A percentile compares a stretch with the other conserved stretches of the same genome.
Evolutionary conservation across 37 sponge, comb jelly and placozoan genomes (phyloP).

Genomic region (Haliclona indistincta): DNA sequence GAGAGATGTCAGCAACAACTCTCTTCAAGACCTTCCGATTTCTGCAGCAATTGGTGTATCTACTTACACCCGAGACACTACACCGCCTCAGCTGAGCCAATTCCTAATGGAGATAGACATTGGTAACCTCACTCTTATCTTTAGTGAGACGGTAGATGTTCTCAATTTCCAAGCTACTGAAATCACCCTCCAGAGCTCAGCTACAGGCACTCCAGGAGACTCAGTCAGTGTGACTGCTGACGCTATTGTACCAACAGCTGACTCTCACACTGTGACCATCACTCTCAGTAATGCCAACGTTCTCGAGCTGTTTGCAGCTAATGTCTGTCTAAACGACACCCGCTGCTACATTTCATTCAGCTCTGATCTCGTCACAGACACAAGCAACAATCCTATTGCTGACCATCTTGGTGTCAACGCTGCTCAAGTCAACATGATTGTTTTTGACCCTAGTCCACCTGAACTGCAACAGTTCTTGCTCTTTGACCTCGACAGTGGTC

Average conservation of each 20-base stretch:
- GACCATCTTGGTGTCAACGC: constrained; percentile 20
- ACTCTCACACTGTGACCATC: constrained; percentile 39
- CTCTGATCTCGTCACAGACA: constrained; percentile 55
- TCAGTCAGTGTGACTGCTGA: background rate
- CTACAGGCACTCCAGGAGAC: background rate
- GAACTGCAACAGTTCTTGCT: constrained; percentile 31
- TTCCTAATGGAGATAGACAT: constrained; percentile 60
- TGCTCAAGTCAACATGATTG: constrained; percentile 31
- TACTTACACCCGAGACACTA: constrained; percentile 42
- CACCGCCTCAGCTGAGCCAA: constrained; percentile 34
- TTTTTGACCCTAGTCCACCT: constrained; percentile 72
- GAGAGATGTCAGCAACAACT: constrained; percentile 50
- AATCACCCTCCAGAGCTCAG: constrained; percentile 17
- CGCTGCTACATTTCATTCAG: constrained; percentile 58
- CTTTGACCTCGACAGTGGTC: constrained; percentile 74
- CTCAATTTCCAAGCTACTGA: constrained; percentile 13
- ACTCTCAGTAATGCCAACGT: constrained; percentile 33
- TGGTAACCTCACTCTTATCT: constrained; percentile 73
- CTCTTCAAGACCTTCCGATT: constrained; percentile 13
- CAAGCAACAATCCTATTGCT: constrained; percentile 67
- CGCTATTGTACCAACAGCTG: constrained; percentile 15
- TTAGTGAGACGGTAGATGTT: constrained; percentile 57
- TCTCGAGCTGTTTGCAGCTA: constrained; percentile 22
- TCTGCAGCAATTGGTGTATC: constrained; percentile 32
- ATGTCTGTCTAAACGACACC: constrained; percentile 57